phyloP scores from a whole-genome alignment of 2,797 vertebrate genomes.

The Sitta carolinensis region DNA sequence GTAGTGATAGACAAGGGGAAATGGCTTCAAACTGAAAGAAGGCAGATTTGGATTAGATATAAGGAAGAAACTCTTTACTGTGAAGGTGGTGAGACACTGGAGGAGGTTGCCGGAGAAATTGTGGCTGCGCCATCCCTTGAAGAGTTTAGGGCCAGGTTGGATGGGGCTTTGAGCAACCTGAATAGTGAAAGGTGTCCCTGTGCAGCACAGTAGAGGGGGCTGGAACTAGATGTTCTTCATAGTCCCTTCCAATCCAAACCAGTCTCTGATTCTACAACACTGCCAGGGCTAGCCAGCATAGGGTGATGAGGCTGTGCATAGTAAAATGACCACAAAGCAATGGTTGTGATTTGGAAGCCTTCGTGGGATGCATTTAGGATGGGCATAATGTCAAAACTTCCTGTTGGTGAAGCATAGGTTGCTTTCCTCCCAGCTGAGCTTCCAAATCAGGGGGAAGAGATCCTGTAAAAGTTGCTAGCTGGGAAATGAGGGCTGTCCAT shows the following conservation, averaged over 20 bases:
- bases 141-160: not conserved
- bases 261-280: not conserved
- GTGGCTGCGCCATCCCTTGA: not conserved
- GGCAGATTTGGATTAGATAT: not conserved
- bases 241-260: not conserved
- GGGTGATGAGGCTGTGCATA: not conserved
- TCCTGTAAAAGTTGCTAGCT: not conserved
- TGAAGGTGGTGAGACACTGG: not conserved
- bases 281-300: not conserved
- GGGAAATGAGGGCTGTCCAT: not conserved
- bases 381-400: not conserved
- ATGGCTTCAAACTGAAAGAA: not conserved
- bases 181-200: not conserved
- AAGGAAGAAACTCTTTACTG: not conserved
- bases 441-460: not conserved
- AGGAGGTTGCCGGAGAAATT: not conserved
- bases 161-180: not conserved
- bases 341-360: not conserved
- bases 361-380: not conserved
- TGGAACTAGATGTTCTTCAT: not conserved
- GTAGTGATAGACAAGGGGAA: not conserved
- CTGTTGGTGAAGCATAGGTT: not conserved
- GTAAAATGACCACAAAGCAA: not conserved
- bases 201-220: not conserved
- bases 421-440: slow-evolving; percentile 7